Evolutionary conservation across 2,888 invertebrate genomes (phyloP).

Genomic region (Protula sp.): DNA sequence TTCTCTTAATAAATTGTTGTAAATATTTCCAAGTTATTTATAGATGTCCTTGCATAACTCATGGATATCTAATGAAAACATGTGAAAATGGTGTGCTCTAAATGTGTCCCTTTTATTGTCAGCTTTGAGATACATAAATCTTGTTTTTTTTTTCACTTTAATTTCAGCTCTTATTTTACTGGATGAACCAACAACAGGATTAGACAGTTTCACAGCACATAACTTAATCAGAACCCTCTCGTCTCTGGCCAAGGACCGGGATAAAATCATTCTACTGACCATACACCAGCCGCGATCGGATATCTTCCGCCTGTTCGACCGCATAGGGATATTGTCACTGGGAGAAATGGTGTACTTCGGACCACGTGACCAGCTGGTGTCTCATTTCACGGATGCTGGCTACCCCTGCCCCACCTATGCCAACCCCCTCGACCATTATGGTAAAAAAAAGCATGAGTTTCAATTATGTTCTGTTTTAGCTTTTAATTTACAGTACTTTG

Average conservation of each 20-base stretch:
- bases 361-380: conserved; percentile 73
- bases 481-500: no score
- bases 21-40: no score
- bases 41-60: no score
- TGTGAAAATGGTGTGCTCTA: no score
- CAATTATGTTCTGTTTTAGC: no score
- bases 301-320: conserved; percentile 36
- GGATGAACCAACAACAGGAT: conserved; percentile 79
- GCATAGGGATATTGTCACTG: conserved; percentile 30
- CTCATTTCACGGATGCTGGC: conserved; percentile 90
- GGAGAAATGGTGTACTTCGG: conserved; percentile 66
- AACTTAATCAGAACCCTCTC: conserved; percentile 31
- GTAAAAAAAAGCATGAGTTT: no score
- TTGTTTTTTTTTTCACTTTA: background rate
- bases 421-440: conserved; percentile 92
- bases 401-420: conserved; percentile 94
- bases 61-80: no score
- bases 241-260: conserved; percentile 28
- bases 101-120: no score
- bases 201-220: conserved; percentile 92
- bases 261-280: conserved; percentile 69
- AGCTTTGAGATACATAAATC: no score
- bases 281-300: conserved; percentile 58
- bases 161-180: conserved; percentile 71
- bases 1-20: no score